Evolutionary conservation across 2,888 invertebrate species (phyloP), one percentile per base, ranked within the genome.

Genomic region (Dryobota labecula): DNA sequence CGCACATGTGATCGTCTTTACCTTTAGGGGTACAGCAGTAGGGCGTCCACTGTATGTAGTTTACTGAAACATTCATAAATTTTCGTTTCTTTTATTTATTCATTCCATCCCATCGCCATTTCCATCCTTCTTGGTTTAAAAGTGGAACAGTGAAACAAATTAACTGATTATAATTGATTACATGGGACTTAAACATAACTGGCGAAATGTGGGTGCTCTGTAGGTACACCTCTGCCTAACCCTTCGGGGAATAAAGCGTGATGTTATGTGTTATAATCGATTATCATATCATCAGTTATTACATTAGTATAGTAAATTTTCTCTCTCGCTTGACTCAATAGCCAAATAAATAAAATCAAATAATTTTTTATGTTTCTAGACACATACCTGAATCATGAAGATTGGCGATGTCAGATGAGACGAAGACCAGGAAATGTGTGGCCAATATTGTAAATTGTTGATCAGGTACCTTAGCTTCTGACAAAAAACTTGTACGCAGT

Each of bases 1-100:
- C 83, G 43, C 90, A 91, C 6, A 67, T 78, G 6, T 76, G 60
- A 47, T 90, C 88, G 5, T 66, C 69, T 56, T 82, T 84, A 6
- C 88, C 88, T 64, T 79, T 78, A 36, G 84, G 69, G 9, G 65
- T n/a, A 56, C 91, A 90, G 24, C 74, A 76, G 27, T 76, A 7
- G 4, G 60, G 33, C 8, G 18, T 74, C 70, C 90, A 91, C 8
- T 27, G 13, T 7, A 72, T 0, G 43, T 78, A 76, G 45, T 68
- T 76, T 20, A 60, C 77, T 83, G 58, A 60, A 79, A 80, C 11
- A 65, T 63, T 13, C 0, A 30, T 6, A 36, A 36, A 47, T 24
- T 5, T 36, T 57, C 24, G 8, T n/a, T 36, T 57, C n/a, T 36
- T 36, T 6, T 18, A 11, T 24, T 24, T 24, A 24, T 9, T 58